Percentiles rank a stretch among this genome's conserved stretches.
These are phyloP conservation scores for Egretta garzetta DNA, from an alignment of 2,113 vertebrate genomes.

Conservation along the genomic window DNA sequence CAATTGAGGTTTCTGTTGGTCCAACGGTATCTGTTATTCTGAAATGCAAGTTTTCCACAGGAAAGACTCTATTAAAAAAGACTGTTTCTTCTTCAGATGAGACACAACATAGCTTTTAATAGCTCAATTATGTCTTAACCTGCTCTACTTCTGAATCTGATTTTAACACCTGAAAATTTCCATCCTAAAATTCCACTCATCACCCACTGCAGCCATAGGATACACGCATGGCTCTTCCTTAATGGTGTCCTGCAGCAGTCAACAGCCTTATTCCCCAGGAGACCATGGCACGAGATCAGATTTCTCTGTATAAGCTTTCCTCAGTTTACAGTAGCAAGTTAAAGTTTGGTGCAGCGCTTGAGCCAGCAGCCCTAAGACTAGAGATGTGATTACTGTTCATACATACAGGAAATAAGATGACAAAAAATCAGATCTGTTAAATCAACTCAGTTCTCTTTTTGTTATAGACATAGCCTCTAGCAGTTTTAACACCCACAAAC, in stretches of 20 bases:
- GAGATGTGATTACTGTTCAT: neutral
- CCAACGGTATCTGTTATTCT: slow-evolving; percentile 94
- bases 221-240: too few relatives aligned
- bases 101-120: neutral
- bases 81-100: neutral
- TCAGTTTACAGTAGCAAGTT: neutral
- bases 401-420: neutral
- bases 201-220: neutral
- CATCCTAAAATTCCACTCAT: neutral
- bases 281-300: neutral
- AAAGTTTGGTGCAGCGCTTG: too few relatives aligned
- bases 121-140: neutral
- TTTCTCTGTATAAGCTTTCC: too few relatives aligned
- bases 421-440: neutral
- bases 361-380: neutral
- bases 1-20: slow-evolving; percentile 98
- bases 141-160: neutral
- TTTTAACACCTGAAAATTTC: rapidly evolving
- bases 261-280: neutral
- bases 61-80: neutral
- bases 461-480: neutral
- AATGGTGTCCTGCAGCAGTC: too few relatives aligned
- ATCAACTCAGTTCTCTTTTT: neutral
- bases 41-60: neutral
- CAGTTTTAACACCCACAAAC: neutral